A percentile compares a stretch with the other conserved stretches of the same genome.
These are phyloP conservation scores for Drosophila equinoxialis DNA, from an alignment of 1,140 invertebrate genomes.

Conservation along the genomic window DNA sequence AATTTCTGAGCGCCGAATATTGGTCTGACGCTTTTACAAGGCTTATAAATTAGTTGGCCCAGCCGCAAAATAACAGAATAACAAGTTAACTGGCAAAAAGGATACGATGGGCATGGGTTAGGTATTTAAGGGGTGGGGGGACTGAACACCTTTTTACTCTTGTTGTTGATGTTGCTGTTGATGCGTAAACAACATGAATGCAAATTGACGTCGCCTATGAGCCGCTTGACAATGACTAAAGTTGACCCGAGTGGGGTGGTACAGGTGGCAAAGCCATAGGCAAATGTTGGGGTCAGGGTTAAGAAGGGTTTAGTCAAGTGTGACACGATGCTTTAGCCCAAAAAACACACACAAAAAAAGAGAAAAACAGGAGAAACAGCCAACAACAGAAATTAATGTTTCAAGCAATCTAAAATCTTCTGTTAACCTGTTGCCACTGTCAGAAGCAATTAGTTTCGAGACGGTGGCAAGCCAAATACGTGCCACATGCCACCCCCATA, in stretches of 20 bases:
- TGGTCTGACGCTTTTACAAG: neutral
- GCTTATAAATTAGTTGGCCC: conserved; percentile 35
- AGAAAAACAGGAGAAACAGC: neutral
- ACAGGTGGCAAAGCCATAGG: neutral
- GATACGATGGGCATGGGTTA: neutral
- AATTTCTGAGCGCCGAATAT: neutral
- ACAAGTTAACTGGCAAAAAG: conserved; percentile 1
- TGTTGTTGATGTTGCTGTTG: conserved; percentile 8
- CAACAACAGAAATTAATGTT: conserved; percentile 55
- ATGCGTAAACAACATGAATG: conserved; percentile 73
- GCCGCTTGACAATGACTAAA: conserved; percentile 32
- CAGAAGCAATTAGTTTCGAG: conserved; percentile 64
- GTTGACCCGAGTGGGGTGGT: conserved; percentile 29
- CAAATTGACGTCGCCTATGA: conserved; percentile 64
- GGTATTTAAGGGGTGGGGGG: neutral
- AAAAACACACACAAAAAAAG: conserved; percentile 8
- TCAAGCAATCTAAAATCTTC: conserved; percentile 38
- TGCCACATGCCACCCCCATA: conserved; percentile 23
- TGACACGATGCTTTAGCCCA: conserved; percentile 16
- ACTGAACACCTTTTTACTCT: conserved; percentile 48
- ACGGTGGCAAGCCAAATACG: conserved; percentile 18
- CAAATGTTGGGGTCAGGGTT: conserved; percentile 12
- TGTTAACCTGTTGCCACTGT: conserved; percentile 70
- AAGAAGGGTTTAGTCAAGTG: conserved; percentile 28
- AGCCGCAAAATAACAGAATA: conserved; percentile 26